Evolutionary conservation across 1,140 invertebrate species (phyloP), one percentile per base, ranked within the genome.

Genomic region (Delia radicum): DNA sequence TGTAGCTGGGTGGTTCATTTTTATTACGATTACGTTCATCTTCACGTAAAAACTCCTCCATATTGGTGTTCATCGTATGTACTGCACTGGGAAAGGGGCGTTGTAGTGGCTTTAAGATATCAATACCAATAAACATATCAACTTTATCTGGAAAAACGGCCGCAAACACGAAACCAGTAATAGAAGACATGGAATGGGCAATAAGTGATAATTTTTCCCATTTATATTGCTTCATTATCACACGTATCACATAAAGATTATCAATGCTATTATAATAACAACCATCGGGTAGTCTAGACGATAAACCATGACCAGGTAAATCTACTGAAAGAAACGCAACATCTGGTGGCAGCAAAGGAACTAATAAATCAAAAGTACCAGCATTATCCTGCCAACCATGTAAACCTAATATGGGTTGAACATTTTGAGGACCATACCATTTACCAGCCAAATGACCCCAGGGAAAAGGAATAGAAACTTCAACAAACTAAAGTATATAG

Each of bases 351-450:
- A 94, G 81, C 29, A 91, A 81, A 13, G 92, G 91, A 29, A 90
- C 89, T 15, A 94, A 81, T 8, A 88, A 85, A 86, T 94, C 92
- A 87, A 91, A 94, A 2, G 91, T 91, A 4, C 90, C 92, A 13
- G 92, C 91, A 86, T 94, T 94, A 79, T 93, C 92, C 85, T 92
- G 90, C 92, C 92, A 94, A 0, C 93, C 94, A 84, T 95, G 94
- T 13, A 94, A 77, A 0, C 90, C 89, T 27, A 95, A 79, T 73
- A 94, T 90, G 0, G 93, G 93, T 74, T 89, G 87, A 7, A 88
- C 87, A 77, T 90, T 85, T 48, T 88, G 87, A n/a, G 88, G 88
- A 3, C 91, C 91, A 90, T 91, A 94, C 85, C 90, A 87, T 87
- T 93, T 94, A 76, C 89, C 92, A 33, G 91, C 90, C 26, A 95